These are phyloP conservation scores for Vollenhovia emeryi DNA, from an alignment of 1,140 invertebrate genomes.

Conservation along the genomic window DNA sequence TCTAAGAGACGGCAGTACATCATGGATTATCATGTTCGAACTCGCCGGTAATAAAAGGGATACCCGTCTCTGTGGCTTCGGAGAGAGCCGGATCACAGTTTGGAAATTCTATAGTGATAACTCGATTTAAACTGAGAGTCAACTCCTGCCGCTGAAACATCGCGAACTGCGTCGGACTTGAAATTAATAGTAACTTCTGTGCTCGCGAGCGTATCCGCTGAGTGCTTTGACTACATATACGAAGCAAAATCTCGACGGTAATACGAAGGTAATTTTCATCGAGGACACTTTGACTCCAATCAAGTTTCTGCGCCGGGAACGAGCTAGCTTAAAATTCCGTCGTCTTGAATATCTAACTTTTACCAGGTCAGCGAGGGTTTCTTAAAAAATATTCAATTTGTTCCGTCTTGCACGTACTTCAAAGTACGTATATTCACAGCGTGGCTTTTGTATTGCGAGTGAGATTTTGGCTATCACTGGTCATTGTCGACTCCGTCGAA, in stretches of 20 bases:
- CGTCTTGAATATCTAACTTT: constrained; percentile 50
- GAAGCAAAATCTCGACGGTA: constrained; percentile 57
- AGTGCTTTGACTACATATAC: constrained; percentile 52
- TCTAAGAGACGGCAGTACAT: not conserved
- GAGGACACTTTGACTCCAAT: constrained; percentile 53
- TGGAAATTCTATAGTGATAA: constrained; percentile 63
- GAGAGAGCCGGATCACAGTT: constrained; percentile 53
- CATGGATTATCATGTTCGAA: not conserved
- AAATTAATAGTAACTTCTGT: constrained; percentile 65
- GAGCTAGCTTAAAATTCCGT: constrained; percentile 41
- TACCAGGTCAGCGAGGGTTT: constrained; percentile 17
- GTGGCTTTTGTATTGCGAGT: not conserved
- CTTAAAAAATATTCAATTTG: constrained; percentile 25
- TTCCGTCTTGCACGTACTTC: not conserved
- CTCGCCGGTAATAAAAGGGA: constrained; percentile 40
- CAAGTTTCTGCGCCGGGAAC: constrained; percentile 23
- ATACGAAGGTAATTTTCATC: constrained; percentile 51
- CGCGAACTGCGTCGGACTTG: constrained; percentile 54
- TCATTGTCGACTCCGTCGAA: not conserved
- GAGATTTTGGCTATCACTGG: not conserved
- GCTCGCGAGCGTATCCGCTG: constrained; percentile 49
- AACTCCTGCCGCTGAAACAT: constrained; percentile 53
- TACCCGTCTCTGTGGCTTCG: constrained; percentile 23
- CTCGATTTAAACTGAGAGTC: constrained; percentile 64
- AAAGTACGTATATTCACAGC: not conserved